Evolutionary conservation across 2,888 invertebrate genomes (phyloP), one percentile per base, ranked within the genome.

Genomic region (Ophonus ardosiacus): DNA sequence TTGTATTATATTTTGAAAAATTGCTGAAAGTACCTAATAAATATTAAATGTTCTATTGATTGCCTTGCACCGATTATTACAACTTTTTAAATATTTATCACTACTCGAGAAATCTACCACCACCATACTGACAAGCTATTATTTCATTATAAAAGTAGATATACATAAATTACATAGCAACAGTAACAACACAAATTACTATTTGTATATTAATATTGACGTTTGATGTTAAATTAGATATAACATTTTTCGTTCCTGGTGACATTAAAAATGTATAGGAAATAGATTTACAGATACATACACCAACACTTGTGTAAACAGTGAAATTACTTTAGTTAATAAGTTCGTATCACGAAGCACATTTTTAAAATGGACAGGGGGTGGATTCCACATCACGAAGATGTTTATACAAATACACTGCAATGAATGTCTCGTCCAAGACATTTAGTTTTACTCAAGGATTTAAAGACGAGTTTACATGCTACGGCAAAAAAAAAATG

Each of bases 171-270:
- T 68, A 68, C 68, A 68, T 68, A 68, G 68, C 68, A 68, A 68
- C 68, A 68, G 68, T 38, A 68, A 68, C 68, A 15, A n/a, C 31
- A 68, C 68, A 68, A 68, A 68, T 68, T 68, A 68, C 68, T 68
- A 68, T 68, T 68, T 68, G 68, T 68, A 38, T 68, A 68, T 68
- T 68, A 68, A 68, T 68, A 68, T 68, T 68, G 68, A 68, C 68
- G 68, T 68, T 68, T 68, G 68, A 68, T 68, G 68, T 15, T 68
- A 68, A 68, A 68, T 68, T 68, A 68, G 68, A 68, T 68, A 68
- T 68, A 31, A 68, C 68, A 68, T 68, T 68, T 68, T 68, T 68
- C 68, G 68, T 68, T 38, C n/a, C 31, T 38, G 13, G 31, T 13
- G 68, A 13, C 68, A 68, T 68, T 68, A 68, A 68, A 68, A 38